Evolutionary conservation across 2,888 invertebrate genomes (phyloP).

Genomic region (Macrosiphum euphorbiae): DNA sequence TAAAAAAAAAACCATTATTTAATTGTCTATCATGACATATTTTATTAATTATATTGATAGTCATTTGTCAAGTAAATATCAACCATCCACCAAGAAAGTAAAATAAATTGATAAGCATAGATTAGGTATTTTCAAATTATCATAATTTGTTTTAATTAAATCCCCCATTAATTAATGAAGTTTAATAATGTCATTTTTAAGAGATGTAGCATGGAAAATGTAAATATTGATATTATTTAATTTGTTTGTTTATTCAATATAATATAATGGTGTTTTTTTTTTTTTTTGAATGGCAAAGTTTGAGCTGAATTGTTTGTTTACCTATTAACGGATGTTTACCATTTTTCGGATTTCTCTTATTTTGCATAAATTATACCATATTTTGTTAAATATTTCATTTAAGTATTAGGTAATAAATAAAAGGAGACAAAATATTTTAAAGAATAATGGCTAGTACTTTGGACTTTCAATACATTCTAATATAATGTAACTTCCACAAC

Average conservation of each 20-base stretch:
- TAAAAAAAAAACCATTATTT: not conserved
- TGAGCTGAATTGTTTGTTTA: not conserved
- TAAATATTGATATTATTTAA: conserved; percentile 21
- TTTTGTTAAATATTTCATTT: not conserved
- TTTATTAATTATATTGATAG: not conserved
- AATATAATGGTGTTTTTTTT: not conserved
- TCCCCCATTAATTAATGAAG: not conserved
- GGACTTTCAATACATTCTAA: not conserved
- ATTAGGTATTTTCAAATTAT: not conserved
- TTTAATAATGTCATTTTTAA: not conserved
- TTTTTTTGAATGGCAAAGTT: not conserved
- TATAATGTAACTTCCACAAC: not conserved
- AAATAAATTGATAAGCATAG: not conserved
- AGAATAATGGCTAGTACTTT: not conserved
- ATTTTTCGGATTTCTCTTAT: not conserved
- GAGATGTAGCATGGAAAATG: conserved; percentile 8
- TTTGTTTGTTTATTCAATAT: conserved; percentile 35
- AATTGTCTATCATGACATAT: not conserved
- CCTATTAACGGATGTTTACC: not conserved
- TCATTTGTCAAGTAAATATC: not conserved
- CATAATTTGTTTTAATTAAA: not conserved
- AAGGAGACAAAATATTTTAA: not conserved
- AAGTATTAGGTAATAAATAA: not conserved
- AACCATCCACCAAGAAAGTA: not conserved
- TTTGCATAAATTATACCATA: not conserved